Conservation (phyloP, 2,113 vertebrate genomes). For the Empidonax alnorum region DNA sequence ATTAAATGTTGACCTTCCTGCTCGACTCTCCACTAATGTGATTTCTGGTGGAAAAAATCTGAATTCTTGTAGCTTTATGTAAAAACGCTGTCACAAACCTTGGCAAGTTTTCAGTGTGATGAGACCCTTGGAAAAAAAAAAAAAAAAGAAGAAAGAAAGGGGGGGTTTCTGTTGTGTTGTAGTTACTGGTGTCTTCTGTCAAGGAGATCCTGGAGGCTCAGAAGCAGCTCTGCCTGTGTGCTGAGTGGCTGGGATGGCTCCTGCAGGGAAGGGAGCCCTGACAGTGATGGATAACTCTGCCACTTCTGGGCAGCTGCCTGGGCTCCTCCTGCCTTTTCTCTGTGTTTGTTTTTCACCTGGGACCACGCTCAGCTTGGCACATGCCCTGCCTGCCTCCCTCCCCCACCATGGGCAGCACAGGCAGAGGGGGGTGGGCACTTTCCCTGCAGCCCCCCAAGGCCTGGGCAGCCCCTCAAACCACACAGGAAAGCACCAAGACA, state of each 20-base stretch:
- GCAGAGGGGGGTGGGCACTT: no score
- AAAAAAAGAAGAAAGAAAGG: neutral
- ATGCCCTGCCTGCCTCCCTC: no score
- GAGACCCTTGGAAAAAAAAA: neutral
- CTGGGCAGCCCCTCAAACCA: no score
- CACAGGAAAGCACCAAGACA: no score
- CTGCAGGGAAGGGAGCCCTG: slow-evolving; percentile 48
- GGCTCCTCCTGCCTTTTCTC: no score
- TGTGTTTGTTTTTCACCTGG: no score
- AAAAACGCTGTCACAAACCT: slow-evolving; percentile 36
- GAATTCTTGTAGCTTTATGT: neutral
- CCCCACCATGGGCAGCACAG: no score
- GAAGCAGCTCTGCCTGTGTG: slow-evolving; percentile 20
- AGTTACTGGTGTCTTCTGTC: slow-evolving; percentile 6
- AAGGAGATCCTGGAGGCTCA: neutral
- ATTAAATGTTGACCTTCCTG: neutral
- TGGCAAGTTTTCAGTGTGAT: slow-evolving; percentile 6
- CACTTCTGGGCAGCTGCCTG: no score
- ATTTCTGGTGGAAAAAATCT: slow-evolving; percentile 1
- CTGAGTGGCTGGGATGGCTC: slow-evolving; percentile 27
- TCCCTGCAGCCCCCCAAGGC: no score
- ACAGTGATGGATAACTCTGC: slow-evolving; percentile 62
- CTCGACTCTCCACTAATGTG: neutral
- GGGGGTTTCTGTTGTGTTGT: neutral
- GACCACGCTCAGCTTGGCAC: no score